Base-by-base conservation (phyloP, 35 echinoderm and acorn worm genomes). In the Ophioderma brevispina region DNA sequence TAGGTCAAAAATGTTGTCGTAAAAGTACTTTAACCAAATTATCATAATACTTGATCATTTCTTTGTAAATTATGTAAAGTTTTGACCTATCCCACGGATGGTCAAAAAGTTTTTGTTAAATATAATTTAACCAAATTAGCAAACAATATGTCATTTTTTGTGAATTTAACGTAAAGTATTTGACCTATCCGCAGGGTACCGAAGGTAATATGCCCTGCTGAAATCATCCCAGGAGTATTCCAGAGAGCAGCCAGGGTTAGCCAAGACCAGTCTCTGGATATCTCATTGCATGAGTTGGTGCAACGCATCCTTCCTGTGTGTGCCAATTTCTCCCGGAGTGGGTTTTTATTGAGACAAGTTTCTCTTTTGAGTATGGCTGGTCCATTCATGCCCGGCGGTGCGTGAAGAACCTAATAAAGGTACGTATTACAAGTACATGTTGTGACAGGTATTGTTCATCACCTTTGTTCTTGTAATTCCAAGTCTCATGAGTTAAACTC, bases 271-370 rank as follows among this genome's bases (percentile, higher is more conserved):
- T 94, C 97, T 0, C 89, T 99, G 80, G 93, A 99, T 42, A 40
- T 64, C 34, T 99, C 97, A 5, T 83, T 95, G 36, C 87, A 82
- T 28, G 94, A 95, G 40, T 87, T 99, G 30, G 94, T 91, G 76
- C 92, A 95, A 38, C 77, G 97, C 33, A 93, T 99, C 76, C 37
- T 99, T 76, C 97, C 97, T 55, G 94, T 99, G 23, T 99, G 93
- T 86, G 78, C 79, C 40, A 93, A 95, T 35, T 95, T 93, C 82
- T 95, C 97, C 13, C 90, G 64, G 23, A 13, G 85, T 93, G 52
- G 91, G 91, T 42, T 99, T 99, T 75, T 93, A 95, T 94, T 64
- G 97, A 99, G 35, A 94, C 95, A 75, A 99, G 95, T 40, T 92
- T 86, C 11, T 95, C 94, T 0, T 99, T 99, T 95, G 97, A 99